These are phyloP conservation scores for Poecilus cupreus DNA, from an alignment of 2,888 invertebrate species.

Conservation along the genomic window DNA sequence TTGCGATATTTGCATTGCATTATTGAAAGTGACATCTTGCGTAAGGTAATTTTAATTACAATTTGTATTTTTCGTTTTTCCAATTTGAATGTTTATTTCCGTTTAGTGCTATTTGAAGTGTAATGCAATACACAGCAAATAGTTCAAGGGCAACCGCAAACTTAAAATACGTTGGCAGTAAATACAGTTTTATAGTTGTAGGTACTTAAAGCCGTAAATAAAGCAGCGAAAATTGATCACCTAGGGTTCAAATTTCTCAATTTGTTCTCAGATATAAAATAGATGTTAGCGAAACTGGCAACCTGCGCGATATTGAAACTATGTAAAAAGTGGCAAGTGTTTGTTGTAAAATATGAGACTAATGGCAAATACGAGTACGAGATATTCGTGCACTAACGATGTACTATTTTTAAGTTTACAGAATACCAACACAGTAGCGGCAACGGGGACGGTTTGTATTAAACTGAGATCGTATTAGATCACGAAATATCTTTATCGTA, in stretches of 20 bases:
- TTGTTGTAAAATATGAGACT: neutral
- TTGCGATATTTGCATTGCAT: neutral
- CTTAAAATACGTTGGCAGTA: constrained; percentile 8
- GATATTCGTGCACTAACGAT: neutral
- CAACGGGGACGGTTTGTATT: neutral
- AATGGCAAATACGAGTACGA: neutral
- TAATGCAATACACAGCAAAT: neutral
- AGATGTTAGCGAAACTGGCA: neutral
- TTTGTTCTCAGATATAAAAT: neutral
- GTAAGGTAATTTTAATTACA: neutral
- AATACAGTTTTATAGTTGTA: neutral
- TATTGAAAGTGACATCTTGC: neutral
- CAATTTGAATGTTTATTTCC: no score
- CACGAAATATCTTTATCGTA: constrained; percentile 1
- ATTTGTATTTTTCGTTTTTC: neutral
- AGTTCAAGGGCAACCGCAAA: neutral
- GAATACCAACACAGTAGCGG: no score
- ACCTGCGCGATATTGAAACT: neutral
- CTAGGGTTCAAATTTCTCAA: neutral
- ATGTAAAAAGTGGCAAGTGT: neutral
- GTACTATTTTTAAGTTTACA: neutral
- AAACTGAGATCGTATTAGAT: neutral
- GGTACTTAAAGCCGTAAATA: neutral
- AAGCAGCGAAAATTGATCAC: neutral
- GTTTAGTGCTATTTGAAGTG: neutral